phyloP scores from a whole-genome alignment of 1,140 invertebrate genomes.

The Anagrus nilaparvatae region DNA sequence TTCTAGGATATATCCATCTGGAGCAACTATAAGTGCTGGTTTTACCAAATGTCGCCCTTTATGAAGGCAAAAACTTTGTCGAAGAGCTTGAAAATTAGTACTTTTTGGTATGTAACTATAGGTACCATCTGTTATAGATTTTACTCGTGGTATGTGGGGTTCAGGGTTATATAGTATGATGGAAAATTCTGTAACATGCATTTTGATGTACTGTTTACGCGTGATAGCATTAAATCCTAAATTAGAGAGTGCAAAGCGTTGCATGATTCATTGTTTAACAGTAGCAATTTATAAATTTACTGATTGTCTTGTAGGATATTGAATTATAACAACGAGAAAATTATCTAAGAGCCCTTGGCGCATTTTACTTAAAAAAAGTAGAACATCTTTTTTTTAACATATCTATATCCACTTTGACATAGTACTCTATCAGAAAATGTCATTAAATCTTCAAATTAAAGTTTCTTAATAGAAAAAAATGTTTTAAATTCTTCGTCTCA shows the following conservation, averaged over 20 bases:
- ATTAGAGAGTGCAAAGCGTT: not conserved
- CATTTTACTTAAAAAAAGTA: conserved; percentile 4
- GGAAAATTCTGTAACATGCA: not conserved
- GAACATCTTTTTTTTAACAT: conserved; percentile 1
- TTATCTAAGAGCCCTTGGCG: not conserved
- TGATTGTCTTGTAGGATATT: not conserved
- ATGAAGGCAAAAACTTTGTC: not conserved
- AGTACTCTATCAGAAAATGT: not conserved
- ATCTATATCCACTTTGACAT: not conserved
- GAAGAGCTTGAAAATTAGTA: not conserved
- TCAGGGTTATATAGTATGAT: not conserved
- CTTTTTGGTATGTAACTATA: not conserved
- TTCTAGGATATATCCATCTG: not conserved
- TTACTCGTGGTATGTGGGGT: not conserved
- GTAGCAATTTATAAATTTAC: too few relatives aligned
- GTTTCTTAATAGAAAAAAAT: conserved; percentile 1
- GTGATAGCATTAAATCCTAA: not conserved
- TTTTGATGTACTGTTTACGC: not conserved
- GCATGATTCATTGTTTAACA: too few relatives aligned
- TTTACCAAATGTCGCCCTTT: not conserved
- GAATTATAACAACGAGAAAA: not conserved
- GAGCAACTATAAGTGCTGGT: not conserved
- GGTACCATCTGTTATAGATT: not conserved
- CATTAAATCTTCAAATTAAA: conserved; percentile 5
- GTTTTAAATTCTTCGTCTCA: conserved; percentile 5